These are phyloP conservation scores for Alca torda DNA, from an alignment of 2,797 vertebrate genomes.

Conservation along the genomic window DNA sequence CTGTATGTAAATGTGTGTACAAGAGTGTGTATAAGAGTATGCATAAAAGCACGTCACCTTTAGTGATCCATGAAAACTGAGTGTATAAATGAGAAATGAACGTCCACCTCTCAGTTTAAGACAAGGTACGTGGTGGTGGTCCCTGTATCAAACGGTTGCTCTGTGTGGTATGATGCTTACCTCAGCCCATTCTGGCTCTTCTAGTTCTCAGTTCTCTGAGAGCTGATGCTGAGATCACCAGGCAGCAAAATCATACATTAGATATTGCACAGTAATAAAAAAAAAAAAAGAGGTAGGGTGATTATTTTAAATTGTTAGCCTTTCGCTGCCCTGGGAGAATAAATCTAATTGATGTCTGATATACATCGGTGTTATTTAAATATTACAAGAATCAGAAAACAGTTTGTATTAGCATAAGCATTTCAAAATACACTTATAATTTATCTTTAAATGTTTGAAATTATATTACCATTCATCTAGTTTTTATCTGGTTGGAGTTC, in stretches of 20 bases:
- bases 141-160: background rate
- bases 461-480: background rate
- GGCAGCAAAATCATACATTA: background rate
- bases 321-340: background rate
- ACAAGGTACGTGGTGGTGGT: background rate
- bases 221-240: background rate
- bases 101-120: background rate
- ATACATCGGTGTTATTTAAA: slow-evolving; percentile 1
- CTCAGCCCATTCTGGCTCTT: background rate
- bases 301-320: slow-evolving; percentile 37
- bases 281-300: background rate
- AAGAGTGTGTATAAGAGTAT: background rate
- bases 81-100: background rate
- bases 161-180: background rate
- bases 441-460: slow-evolving; percentile 2
- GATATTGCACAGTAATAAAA: background rate
- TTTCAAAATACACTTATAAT: background rate
- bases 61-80: background rate
- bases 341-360: slow-evolving; percentile 17
- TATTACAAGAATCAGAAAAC: slow-evolving; percentile 17
- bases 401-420: background rate
- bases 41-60: background rate
- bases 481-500: background rate
- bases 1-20: background rate
- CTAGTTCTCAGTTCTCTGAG: background rate